Evolutionary conservation across 2,888 invertebrate species (phyloP), one percentile per base, ranked within the genome.

Genomic region (Branchellion lobata): DNA sequence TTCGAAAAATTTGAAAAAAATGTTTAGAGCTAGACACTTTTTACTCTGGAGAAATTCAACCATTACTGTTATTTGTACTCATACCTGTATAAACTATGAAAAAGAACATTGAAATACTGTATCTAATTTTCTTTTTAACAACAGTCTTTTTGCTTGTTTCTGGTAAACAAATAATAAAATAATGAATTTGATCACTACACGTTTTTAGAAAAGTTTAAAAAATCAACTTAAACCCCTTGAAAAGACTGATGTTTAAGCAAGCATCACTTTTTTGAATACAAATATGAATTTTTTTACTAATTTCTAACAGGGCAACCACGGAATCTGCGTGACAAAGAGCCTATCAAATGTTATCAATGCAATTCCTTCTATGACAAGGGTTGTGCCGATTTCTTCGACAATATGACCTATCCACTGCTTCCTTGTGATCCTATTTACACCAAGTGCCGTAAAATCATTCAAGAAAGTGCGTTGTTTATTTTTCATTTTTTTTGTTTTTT

Each of bases 351-450:
- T 88, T 95, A 94, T 86, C 92, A 94, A 85, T 96, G 95, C 88
- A 96, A 95, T 89, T 95, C 95, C 81, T 92, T 91, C 82, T 94
- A 91, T 86, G 94, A 95, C 88, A 93, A 93, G 53, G 91, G 94
- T 83, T 96, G 96, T 85, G 94, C 92, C 0, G 93, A 94, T 85
- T 92, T 93, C 78, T 95, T 96, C 86, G 92, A 94, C 86, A 90
- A 93, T 31, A 93, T 92, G 88, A 92, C 93, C 75, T 91, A 95
- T 84, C 94, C 94, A 36, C 90, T 92, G 83, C 92, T 93, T 34
- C 93, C 94, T 87, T 96, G 95, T 88, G 92, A 92, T 79, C 87
- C 88, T 80, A 84, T 84, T 78, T 91, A 93, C 0, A 91, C 91
- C 0, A 89, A 94, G 82, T 96, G 96, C 88, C 90, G 95, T 81